Conservation (phyloP, 2,113 vertebrate species). For the Lagopus leucura region DNA sequence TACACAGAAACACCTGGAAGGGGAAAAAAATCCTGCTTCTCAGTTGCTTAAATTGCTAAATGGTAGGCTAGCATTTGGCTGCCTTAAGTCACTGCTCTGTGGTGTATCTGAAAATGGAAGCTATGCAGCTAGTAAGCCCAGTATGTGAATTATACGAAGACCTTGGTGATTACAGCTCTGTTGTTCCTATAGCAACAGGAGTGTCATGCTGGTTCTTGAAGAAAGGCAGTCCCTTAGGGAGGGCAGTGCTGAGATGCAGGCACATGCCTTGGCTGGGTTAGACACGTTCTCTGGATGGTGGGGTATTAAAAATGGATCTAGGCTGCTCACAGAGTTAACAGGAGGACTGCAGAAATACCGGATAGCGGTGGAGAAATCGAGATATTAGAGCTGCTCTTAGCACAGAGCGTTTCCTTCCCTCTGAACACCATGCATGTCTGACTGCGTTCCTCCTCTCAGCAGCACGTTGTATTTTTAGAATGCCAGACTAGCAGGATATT, state of each 20-base stretch:
- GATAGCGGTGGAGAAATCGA: not conserved
- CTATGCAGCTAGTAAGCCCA: not conserved
- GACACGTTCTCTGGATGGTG: not conserved
- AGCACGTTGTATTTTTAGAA: not conserved
- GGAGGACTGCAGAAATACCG: fast-evolving
- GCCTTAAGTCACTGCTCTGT: not conserved
- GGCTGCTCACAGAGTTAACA: not conserved
- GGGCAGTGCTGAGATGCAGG: not conserved
- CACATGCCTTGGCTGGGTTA: not conserved
- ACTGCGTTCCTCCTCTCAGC: not conserved
- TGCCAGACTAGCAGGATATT: not conserved
- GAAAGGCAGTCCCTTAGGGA: constrained; percentile 37
- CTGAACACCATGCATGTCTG: not conserved
- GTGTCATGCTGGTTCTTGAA: constrained; percentile 23
- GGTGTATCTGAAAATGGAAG: not conserved
- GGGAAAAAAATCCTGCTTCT: not conserved
- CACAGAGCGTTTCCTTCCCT: not conserved
- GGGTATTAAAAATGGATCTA: not conserved
- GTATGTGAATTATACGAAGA: constrained; percentile 24
- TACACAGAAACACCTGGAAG: not conserved
- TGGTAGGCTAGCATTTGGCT: not conserved
- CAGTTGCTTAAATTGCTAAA: not conserved
- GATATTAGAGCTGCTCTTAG: not conserved
- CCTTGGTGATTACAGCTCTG: constrained; percentile 42
- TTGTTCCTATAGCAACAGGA: constrained; percentile 76